These are phyloP conservation scores for Leptothorax acervorum DNA, from an alignment of 2,888 invertebrate species.

Conservation along the genomic window DNA sequence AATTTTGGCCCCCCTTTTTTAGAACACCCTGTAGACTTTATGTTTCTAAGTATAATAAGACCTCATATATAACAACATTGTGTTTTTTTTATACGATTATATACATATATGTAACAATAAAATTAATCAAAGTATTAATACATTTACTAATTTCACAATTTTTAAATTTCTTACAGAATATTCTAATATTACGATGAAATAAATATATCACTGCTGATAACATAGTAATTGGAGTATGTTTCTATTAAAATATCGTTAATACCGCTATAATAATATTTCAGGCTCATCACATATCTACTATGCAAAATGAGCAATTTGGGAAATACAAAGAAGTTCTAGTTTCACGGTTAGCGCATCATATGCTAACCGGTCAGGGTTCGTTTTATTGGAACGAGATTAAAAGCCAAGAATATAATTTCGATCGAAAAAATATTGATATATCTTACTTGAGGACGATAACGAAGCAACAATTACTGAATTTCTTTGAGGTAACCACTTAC, in stretches of 20 bases:
- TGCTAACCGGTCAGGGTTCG: conserved; percentile 89
- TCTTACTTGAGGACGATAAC: conserved; percentile 90
- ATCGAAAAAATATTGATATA: conserved; percentile 94
- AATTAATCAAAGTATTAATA: too few species aligned
- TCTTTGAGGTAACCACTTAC: conserved; percentile 89
- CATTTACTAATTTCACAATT: too few species aligned
- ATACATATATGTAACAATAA: too few species aligned
- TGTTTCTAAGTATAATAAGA: conserved; percentile 88
- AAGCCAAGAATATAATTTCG: conserved; percentile 96
- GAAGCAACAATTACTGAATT: conserved; percentile 92
- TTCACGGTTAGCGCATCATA: conserved; percentile 77
- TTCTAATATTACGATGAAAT: background rate
- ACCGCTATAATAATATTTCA: conserved; percentile 81
- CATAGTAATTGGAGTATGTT: conserved; percentile 10
- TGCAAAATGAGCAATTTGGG: conserved; percentile 93
- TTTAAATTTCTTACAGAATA: background rate
- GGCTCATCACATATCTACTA: conserved; percentile 89
- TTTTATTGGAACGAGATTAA: conserved; percentile 95
- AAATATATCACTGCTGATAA: background rate
- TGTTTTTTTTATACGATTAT: background rate
- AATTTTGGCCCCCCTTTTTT: too few species aligned
- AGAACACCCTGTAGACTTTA: too few species aligned
- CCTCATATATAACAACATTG: too few species aligned
- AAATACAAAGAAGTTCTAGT: conserved; percentile 91
- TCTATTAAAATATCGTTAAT: conserved; percentile 19